phyloP scores from a whole-genome alignment of 2,113 vertebrate genomes.

The Tenrec ecaudatus region DNA sequence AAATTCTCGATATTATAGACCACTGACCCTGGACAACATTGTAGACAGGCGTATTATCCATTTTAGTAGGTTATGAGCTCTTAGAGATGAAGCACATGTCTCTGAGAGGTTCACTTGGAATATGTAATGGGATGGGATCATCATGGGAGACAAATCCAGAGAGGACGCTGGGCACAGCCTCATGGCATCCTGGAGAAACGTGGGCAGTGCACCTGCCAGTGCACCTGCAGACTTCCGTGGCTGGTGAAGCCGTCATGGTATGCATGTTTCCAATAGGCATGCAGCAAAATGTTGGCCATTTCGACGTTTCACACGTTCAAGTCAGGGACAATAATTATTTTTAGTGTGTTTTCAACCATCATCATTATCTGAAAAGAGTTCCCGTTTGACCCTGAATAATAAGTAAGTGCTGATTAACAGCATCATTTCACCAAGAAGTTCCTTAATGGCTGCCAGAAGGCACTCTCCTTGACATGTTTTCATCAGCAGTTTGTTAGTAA shows the following conservation, averaged over 20 bases:
- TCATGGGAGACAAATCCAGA: not conserved
- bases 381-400: not conserved
- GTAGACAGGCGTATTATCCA: not conserved
- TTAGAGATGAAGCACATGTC: not conserved
- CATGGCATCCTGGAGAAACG: not conserved
- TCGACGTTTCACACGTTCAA: not conserved
- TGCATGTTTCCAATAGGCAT: not conserved
- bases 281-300: not conserved
- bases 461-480: not conserved
- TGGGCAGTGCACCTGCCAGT: not conserved
- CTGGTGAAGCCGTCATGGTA: too few relatives aligned
- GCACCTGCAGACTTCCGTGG: not conserved
- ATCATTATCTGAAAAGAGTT: not conserved
- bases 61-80: not conserved
- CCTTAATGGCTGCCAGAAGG: not conserved
- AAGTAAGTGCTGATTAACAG: not conserved
- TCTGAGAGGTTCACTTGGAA: slow-evolving; percentile 20
- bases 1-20: not conserved
- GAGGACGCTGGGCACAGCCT: slow-evolving; percentile 4
- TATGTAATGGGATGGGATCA: not conserved
- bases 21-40: slow-evolving; percentile 4
- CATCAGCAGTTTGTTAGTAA: not conserved
- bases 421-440: not conserved
- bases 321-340: not conserved
- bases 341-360: not conserved